These are phyloP conservation scores for Bombus cullumanus DNA, from an alignment of 1,140 invertebrate species.

Conservation along the genomic window DNA sequence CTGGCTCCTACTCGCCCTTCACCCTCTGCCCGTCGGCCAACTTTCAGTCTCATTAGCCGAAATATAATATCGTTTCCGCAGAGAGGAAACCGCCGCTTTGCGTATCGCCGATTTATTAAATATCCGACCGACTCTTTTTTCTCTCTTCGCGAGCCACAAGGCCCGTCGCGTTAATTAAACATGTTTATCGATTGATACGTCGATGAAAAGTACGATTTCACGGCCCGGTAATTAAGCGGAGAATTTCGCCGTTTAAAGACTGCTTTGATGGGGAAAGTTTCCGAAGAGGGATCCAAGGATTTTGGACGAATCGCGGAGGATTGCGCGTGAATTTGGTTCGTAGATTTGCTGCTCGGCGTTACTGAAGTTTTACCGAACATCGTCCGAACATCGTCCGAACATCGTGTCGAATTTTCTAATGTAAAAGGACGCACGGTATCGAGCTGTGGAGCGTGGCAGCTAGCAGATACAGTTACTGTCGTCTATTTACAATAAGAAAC, in stretches of 20 bases:
- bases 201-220: background rate
- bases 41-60: constrained; percentile 40
- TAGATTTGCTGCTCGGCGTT: too few species aligned
- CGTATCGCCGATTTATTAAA: constrained; percentile 15
- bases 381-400: too few species aligned
- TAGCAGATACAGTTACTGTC: too few species aligned
- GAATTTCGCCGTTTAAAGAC: background rate
- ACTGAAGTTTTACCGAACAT: too few species aligned
- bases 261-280: too few species aligned
- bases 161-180: constrained; percentile 19
- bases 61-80: constrained; percentile 22
- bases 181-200: constrained; percentile 1
- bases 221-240: background rate
- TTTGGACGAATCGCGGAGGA: too few species aligned
- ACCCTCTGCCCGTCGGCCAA: constrained; percentile 11
- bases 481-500: too few species aligned
- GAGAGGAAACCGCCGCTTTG: constrained; percentile 8
- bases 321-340: too few species aligned
- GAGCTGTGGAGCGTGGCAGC: too few species aligned
- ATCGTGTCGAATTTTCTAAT: too few species aligned
- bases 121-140: background rate
- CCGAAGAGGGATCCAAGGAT: too few species aligned
- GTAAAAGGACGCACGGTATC: too few species aligned
- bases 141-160: background rate
- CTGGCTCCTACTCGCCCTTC: background rate